Evolutionary conservation across 2,797 vertebrate species (phyloP), one percentile per base, ranked within the genome.

Genomic region (Hozukius guyotensis): DNA sequence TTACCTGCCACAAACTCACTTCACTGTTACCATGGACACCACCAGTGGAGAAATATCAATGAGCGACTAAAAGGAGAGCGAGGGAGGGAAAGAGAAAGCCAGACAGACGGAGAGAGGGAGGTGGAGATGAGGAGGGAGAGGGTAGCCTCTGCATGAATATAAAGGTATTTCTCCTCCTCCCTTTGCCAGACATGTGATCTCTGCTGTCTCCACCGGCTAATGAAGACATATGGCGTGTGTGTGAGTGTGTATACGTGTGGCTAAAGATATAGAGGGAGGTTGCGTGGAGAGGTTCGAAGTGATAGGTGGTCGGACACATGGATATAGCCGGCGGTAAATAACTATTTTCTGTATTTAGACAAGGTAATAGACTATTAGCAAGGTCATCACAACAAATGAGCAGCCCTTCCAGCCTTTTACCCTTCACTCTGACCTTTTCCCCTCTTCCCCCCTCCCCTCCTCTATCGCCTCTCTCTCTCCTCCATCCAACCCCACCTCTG

Each of bases 11-110:
- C 81, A 89, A 90, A 90, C 91, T 90, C 89, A 76, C 80, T 90
- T 75, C 69, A 16, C 87, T 82, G 92, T 95, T 94, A 90, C 94
- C 92, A 94, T 93, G 89, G 93, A 91, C 87, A 95, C 92, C 82
- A 80, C 76, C 75, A 69, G 87, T 14, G 75, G 73, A 86, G 87
- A 92, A 92, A 91, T 91, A 93, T 91, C 92, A 93, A 92, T 90
- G 91, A 90, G 90, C 63, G n/a, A 87, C 80, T 24, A 69, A 83
- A 75, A 72, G 55, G 75, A 42, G 79, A 74, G 60, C 16, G 22
- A 70, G 49, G 24, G 71, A 70, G 81, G 69, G 66, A 29, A 52
- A n/a, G 72, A 72, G 77, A 61, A 55, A 84, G 49, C 59, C 74
- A 85, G 81, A 85, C 81, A 82, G 82, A 68, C 2, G 34, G 79